Evolutionary conservation across 1,140 invertebrate genomes (phyloP).

Genomic region (Macrosteles quadrilineatus): DNA sequence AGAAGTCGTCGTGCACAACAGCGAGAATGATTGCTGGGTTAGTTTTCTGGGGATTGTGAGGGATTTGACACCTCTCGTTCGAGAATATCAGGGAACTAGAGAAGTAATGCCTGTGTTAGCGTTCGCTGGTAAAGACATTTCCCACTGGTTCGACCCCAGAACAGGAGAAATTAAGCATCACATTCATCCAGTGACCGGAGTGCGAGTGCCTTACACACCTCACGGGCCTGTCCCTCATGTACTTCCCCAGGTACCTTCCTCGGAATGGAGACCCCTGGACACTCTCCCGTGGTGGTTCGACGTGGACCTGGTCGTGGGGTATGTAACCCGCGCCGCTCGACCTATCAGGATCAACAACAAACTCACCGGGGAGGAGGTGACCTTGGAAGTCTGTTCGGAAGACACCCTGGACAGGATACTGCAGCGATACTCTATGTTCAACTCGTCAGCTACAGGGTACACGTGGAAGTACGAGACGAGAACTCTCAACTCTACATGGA

Average conservation of each 20-base stretch:
- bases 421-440: conserved; percentile 69
- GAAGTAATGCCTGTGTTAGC: conserved; percentile 60
- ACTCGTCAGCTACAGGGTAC: conserved; percentile 69
- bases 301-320: conserved; percentile 64
- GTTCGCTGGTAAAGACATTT: conserved; percentile 73
- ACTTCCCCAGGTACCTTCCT: conserved; percentile 46
- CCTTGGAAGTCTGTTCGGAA: conserved; percentile 69
- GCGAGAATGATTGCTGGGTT: conserved; percentile 67
- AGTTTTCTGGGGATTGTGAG: conserved; percentile 66
- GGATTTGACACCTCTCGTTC: conserved; percentile 63
- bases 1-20: conserved; percentile 69
- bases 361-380: conserved; percentile 58
- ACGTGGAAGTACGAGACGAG: conserved; percentile 72
- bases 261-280: conserved; percentile 48
- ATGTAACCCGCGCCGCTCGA: conserved; percentile 64
- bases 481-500: conserved; percentile 63
- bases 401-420: conserved; percentile 75
- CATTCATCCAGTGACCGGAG: conserved; percentile 56
- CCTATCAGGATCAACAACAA: conserved; percentile 74
- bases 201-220: conserved; percentile 56
- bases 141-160: conserved; percentile 68
- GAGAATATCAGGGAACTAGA: conserved; percentile 51
- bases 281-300: conserved; percentile 73
- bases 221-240: conserved; percentile 60
- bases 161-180: conserved; percentile 55